Evolutionary conservation across 2,113 vertebrate species (phyloP), one percentile per base, ranked within the genome.

Genomic region (Alectura lathami): DNA sequence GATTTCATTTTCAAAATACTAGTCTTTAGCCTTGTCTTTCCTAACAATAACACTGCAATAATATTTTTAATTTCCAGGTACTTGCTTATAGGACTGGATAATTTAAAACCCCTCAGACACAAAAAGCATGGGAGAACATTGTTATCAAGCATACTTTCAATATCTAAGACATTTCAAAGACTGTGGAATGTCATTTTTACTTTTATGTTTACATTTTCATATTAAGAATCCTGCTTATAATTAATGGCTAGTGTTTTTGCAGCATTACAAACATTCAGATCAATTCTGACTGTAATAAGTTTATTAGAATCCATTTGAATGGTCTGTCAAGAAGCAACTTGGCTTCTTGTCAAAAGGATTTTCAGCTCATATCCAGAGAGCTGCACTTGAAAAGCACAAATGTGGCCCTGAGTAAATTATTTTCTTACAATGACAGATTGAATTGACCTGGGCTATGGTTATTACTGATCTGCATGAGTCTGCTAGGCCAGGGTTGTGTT

Each of bases 401-500:
- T 0, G 4, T 8, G 40, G 34, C 51, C 30, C n/a, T 59, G 27
- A 17, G 24, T 15, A 69, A 50, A 47, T 38, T 43, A 17, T 64
- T 59, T 50, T 38, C 83, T 69, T 57, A 23, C 24, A 11, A 23
- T 1, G 7, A 42, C 0, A 54, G 38, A 42, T 3, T 9, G n/a
- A 73, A 73, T 66, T 13, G 9, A 38, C 47, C 51, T 27, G 7
- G 26, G 18, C 20, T 69, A 43, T 4, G 12, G 12, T 50, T 42
- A 21, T n/a, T 48, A 13, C 26, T 2, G 23, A 43, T 9, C 40
- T 45, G 57, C 3, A 0, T 8, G 8, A n/a, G 42, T 3, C 15
- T 45, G 36, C 20, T 7, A 40, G 32, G 21, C 29, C 42, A 56
- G 15, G 45, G 67, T 30, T 11, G 17, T 3, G 9, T 32, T 62